Conservation (phyloP, 2,797 vertebrate species). For the Gymnocypris eckloni region DNA sequence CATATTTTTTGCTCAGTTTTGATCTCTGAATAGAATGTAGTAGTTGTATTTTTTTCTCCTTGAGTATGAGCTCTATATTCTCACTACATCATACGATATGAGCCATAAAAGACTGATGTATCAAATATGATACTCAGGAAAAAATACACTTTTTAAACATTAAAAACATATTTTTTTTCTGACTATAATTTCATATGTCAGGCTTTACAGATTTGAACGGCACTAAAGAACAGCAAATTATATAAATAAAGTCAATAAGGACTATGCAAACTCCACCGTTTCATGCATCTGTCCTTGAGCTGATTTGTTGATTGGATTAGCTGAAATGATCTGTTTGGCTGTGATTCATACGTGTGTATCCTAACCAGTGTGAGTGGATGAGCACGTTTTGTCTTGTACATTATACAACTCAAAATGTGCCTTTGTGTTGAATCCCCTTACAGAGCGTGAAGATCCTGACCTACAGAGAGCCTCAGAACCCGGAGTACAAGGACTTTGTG, state of each 20-base stretch:
- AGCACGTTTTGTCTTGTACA: background rate
- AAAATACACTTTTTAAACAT: no score
- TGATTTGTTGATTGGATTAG: background rate
- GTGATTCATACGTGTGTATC: background rate
- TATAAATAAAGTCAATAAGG: background rate
- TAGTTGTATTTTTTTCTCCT: background rate
- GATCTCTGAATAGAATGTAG: background rate
- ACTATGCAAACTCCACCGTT: background rate
- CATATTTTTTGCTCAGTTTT: background rate
- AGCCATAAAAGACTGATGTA: background rate
- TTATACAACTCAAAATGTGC: background rate
- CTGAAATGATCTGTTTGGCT: background rate
- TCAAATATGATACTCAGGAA: background rate
- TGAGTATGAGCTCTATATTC: background rate
- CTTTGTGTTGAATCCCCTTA: slow-evolving; percentile 27
- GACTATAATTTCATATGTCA: background rate
- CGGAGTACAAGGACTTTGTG: slow-evolving; percentile 84
- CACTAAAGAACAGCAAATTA: background rate
- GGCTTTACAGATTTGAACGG: background rate
- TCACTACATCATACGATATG: background rate
- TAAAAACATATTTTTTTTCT: no score
- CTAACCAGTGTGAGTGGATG: background rate
- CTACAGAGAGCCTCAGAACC: slow-evolving; percentile 85
- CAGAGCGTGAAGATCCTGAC: slow-evolving; percentile 91
- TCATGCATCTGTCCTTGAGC: background rate